Conservation (phyloP, 2,797 vertebrate species). For the Centropyge bicolor region DNA sequence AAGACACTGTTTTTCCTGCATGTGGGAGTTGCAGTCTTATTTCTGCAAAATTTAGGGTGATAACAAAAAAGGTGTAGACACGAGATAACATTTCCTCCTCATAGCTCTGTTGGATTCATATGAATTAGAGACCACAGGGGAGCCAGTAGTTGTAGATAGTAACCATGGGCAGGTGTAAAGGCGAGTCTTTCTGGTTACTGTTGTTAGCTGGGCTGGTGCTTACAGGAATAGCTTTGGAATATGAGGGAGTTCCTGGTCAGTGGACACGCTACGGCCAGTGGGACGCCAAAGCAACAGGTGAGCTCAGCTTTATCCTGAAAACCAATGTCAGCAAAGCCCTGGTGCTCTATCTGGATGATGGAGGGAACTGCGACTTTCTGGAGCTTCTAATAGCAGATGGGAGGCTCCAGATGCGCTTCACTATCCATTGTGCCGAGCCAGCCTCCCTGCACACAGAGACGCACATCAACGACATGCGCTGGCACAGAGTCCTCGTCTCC, state of each 20-base stretch:
- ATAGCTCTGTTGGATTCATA: slow-evolving; percentile 67
- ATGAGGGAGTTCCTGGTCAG: slow-evolving; percentile 92
- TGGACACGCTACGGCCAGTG: slow-evolving; percentile 96
- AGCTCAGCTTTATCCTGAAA: slow-evolving; percentile 93
- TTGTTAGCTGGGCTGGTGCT: slow-evolving; percentile 76
- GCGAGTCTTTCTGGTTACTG: slow-evolving; percentile 62
- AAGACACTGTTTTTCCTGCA: slow-evolving; percentile 63
- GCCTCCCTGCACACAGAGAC: slow-evolving; percentile 90
- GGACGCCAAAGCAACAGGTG: slow-evolving; percentile 87
- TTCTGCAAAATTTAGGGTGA: slow-evolving; percentile 53
- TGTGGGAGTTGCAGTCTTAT: slow-evolving; percentile 50
- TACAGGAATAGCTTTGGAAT: slow-evolving; percentile 86
- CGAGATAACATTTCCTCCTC: slow-evolving; percentile 37
- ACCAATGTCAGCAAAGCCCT: slow-evolving; percentile 91
- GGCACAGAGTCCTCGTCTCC: slow-evolving; percentile 91
- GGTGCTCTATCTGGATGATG: slow-evolving; percentile 94
- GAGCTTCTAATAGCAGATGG: slow-evolving; percentile 92
- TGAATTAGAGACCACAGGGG: slow-evolving; percentile 60
- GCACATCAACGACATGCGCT: slow-evolving; percentile 89
- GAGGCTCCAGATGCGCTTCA: slow-evolving; percentile 91
- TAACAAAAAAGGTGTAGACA: slow-evolving; percentile 41
- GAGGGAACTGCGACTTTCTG: slow-evolving; percentile 96
- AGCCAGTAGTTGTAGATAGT: slow-evolving; percentile 64
- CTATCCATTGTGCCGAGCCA: slow-evolving; percentile 93
- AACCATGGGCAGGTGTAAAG: slow-evolving; percentile 76